These are phyloP conservation scores for Cataglyphis livida DNA, from an alignment of 2,888 invertebrate species.

Conservation along the genomic window DNA sequence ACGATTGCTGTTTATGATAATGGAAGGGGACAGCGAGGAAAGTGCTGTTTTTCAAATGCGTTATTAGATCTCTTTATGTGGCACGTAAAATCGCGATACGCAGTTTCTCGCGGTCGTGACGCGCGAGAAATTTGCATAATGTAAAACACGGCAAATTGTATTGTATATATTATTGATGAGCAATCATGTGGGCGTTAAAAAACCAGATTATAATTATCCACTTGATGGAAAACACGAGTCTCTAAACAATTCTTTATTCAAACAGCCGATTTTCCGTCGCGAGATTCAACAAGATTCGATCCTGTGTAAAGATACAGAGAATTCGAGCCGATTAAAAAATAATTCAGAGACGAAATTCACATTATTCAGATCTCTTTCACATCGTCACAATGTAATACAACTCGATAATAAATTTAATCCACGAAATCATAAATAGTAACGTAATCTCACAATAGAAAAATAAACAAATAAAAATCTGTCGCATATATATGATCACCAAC, in stretches of 20 bases:
- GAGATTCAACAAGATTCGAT: background rate
- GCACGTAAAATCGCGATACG: background rate
- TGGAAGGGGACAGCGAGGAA: background rate
- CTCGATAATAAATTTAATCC: slow-evolving; percentile 1
- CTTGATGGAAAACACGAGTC: slow-evolving; percentile 53
- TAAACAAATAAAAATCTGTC: slow-evolving; percentile 31
- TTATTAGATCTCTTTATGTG: slow-evolving; percentile 2
- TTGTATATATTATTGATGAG: slow-evolving; percentile 48
- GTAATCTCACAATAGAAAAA: background rate
- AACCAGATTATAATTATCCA: slow-evolving; percentile 59
- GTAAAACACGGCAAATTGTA: slow-evolving; percentile 48
- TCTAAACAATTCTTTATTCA: slow-evolving; percentile 53
- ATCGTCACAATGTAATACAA: background rate
- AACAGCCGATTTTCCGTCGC: slow-evolving; percentile 24
- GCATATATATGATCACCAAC: slow-evolving; percentile 14
- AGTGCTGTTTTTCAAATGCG: background rate
- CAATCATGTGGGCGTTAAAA: slow-evolving; percentile 63
- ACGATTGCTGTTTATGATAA: background rate
- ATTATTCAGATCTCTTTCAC: background rate
- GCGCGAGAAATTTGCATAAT: slow-evolving; percentile 68
- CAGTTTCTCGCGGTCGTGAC: background rate
- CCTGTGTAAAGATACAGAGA: background rate
- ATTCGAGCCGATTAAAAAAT: background rate
- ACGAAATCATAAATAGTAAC: background rate
- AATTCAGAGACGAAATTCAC: background rate